A percentile compares a stretch with the other conserved stretches of the same genome.
These are phyloP conservation scores for Pampus argenteus DNA, from an alignment of 2,797 vertebrate species.

Conservation along the genomic window DNA sequence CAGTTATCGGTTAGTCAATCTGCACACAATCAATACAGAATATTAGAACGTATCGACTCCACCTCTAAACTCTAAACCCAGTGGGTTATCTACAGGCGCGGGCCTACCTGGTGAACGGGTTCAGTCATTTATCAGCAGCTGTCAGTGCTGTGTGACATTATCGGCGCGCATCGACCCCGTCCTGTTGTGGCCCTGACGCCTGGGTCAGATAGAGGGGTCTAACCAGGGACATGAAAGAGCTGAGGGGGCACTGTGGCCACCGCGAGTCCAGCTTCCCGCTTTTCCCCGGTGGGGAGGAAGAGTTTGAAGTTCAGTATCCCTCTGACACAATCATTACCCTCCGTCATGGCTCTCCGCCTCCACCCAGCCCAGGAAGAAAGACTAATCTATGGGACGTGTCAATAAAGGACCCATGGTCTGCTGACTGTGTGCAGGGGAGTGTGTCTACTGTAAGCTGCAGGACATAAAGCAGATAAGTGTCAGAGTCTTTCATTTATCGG, in stretches of 20 bases:
- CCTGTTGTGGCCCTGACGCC: constrained; percentile 24
- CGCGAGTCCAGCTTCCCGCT: constrained; percentile 54
- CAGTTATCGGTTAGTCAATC: not conserved
- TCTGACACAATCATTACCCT: constrained; percentile 63
- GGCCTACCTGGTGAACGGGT: not conserved
- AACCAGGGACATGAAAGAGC: constrained; percentile 70
- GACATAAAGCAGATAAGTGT: not conserved
- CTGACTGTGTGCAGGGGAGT: not conserved
- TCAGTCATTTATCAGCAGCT: constrained; percentile 27
- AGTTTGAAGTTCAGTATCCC: constrained; percentile 78
- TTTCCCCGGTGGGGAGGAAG: constrained; percentile 38
- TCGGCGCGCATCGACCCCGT: constrained; percentile 36
- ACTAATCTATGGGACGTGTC: constrained; percentile 35
- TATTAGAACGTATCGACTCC: constrained; percentile 8
- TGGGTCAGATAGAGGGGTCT: constrained; percentile 34
- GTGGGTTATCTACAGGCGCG: constrained; percentile 8
- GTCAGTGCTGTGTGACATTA: constrained; percentile 48
- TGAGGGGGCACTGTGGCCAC: constrained; percentile 40
- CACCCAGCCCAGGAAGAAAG: constrained; percentile 25
- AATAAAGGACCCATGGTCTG: constrained; percentile 19
- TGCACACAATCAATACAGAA: constrained; percentile 17
- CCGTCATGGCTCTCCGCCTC: constrained; percentile 48
- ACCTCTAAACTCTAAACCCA: constrained; percentile 2
- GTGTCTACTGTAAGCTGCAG: not conserved
- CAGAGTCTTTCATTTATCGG: not conserved